Evolutionary conservation across 2,888 invertebrate genomes (phyloP).

Genomic region (Lepidonotus clava): DNA sequence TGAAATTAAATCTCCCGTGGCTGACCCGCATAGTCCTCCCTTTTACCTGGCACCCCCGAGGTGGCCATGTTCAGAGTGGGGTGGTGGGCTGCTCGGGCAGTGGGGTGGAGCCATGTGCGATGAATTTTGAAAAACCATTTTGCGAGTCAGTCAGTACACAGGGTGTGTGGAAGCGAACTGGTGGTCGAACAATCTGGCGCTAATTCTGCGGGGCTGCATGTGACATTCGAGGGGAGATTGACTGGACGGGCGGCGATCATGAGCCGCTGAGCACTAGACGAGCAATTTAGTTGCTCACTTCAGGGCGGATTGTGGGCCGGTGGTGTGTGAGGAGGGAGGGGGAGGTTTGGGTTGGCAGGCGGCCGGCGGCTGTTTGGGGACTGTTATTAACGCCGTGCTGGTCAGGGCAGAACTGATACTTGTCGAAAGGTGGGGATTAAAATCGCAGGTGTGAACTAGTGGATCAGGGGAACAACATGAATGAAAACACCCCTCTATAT

Average conservation of each 20-base stretch:
- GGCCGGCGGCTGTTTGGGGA: neutral
- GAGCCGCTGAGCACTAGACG: slow-evolving; percentile 24
- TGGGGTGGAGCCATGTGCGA: too few relatives aligned
- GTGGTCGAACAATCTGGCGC: neutral
- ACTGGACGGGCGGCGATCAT: slow-evolving; percentile 16
- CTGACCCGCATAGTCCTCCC: slow-evolving; percentile 1
- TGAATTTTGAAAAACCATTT: too few relatives aligned
- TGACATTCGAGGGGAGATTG: neutral
- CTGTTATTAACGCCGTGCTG: neutral
- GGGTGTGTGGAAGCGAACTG: neutral
- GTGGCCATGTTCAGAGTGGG: neutral
- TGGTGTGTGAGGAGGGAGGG: neutral
- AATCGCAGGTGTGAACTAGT: slow-evolving; percentile 23
- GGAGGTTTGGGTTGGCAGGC: neutral
- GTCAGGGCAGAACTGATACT: neutral
- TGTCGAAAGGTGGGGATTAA: slow-evolving; percentile 31
- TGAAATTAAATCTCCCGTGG: slow-evolving; percentile 21
- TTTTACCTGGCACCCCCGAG: neutral
- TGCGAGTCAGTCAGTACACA: neutral
- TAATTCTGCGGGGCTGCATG: slow-evolving; percentile 5
- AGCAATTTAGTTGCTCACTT: slow-evolving; percentile 1
- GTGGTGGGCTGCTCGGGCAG: neutral
- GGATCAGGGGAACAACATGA: slow-evolving; percentile 18
- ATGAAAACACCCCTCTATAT: slow-evolving; percentile 14
- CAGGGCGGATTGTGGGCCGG: neutral